Percentiles rank a stretch among this genome's conserved stretches.
These are phyloP conservation scores for Pantherophis vulpinus DNA, from an alignment of 2,797 vertebrate genomes.

Conservation along the genomic window DNA sequence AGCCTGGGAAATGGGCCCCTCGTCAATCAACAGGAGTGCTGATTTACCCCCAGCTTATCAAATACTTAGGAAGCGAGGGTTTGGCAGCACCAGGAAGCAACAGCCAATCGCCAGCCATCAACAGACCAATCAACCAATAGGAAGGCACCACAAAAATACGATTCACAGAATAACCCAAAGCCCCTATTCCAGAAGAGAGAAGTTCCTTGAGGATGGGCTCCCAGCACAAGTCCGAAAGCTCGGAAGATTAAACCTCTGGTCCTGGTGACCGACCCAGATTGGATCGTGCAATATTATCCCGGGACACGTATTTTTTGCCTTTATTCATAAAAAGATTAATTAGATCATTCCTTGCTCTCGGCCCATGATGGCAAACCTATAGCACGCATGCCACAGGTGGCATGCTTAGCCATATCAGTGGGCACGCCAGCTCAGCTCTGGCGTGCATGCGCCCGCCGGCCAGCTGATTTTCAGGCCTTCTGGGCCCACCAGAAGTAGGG, in stretches of 20 bases:
- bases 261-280: background rate
- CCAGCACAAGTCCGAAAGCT: background rate
- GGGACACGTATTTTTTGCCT: background rate
- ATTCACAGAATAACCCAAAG: background rate
- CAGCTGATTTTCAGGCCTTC: no score
- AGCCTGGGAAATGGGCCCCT: no score
- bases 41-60: no score
- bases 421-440: no score
- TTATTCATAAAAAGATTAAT: background rate
- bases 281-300: background rate
- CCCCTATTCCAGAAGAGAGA: background rate
- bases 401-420: no score
- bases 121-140: background rate
- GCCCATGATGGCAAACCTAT: no score
- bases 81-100: background rate
- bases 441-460: accelerated
- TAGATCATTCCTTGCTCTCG: background rate
- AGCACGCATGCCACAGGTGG: no score
- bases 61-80: no score
- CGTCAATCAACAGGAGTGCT: no score
- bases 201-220: background rate
- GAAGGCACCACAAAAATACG: background rate
- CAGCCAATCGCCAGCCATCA: background rate
- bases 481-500: no score
- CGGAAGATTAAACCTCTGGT: background rate